Conservation (phyloP, 2,113 vertebrate genomes). For the Tyto alba region DNA sequence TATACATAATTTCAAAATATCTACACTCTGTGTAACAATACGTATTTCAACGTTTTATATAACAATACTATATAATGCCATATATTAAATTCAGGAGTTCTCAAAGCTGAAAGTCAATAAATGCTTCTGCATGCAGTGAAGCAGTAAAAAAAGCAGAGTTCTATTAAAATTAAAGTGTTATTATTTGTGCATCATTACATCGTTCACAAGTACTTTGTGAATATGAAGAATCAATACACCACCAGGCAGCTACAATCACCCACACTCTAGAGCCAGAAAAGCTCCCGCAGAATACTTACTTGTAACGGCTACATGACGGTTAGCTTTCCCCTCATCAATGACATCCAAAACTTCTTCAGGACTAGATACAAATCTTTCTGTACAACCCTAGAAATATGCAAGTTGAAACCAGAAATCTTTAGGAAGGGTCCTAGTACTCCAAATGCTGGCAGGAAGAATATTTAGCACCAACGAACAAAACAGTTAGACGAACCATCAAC, state of each 20-base stretch:
- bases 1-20: background rate
- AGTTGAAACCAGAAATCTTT: background rate
- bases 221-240: background rate
- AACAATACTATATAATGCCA: background rate
- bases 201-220: fast-evolving
- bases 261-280: background rate
- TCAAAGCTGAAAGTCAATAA: background rate
- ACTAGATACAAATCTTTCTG: conserved; percentile 95
- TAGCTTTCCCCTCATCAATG: conserved; percentile 95
- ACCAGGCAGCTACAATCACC: background rate
- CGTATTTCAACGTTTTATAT: background rate
- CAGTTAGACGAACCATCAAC: background rate
- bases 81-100: background rate
- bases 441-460: background rate
- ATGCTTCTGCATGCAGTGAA: background rate
- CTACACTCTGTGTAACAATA: fast-evolving
- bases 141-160: fast-evolving
- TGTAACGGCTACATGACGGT: conserved; percentile 93
- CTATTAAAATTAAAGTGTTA: fast-evolving
- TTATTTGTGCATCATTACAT: background rate
- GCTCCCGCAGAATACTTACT: conserved; percentile 71
- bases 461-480: background rate
- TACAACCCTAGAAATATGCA: conserved; percentile 82
- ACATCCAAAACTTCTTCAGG: conserved; percentile 97
- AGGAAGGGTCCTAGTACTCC: background rate